These are phyloP conservation scores for Rhabdornis inornatus DNA, from an alignment of 2,113 vertebrate genomes.

Conservation along the genomic window DNA sequence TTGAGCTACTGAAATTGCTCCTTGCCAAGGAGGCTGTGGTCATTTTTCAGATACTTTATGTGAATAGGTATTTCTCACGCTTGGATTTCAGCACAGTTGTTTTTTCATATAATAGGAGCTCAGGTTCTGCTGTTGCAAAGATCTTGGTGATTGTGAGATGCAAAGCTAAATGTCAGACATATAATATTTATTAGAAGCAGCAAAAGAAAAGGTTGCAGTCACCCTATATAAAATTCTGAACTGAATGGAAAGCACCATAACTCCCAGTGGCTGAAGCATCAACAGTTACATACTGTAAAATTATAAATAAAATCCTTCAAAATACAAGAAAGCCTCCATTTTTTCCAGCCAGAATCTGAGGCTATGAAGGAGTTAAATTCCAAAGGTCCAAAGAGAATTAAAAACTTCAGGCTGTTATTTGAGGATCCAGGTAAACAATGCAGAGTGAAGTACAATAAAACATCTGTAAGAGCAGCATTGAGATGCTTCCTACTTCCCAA, in stretches of 20 bases:
- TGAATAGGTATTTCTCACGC: not conserved
- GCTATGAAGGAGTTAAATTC: not conserved
- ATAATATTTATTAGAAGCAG: constrained; percentile 21
- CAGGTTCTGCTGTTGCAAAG: not conserved
- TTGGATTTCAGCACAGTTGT: not conserved
- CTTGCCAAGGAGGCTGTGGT: not conserved
- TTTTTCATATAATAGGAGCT: not conserved
- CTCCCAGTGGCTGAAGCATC: not conserved
- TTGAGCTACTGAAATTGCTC: not conserved
- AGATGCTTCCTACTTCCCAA: not conserved
- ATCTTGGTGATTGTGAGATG: not conserved
- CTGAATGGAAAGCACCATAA: not conserved
- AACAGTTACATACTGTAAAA: not conserved
- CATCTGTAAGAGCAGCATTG: not conserved
- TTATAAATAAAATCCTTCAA: not conserved
- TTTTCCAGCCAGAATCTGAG: not conserved
- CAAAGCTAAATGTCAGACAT: constrained; percentile 23
- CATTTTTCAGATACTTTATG: not conserved
- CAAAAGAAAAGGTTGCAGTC: not conserved
- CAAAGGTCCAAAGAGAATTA: not conserved
- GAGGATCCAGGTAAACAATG: not conserved
- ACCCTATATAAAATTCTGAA: not conserved
- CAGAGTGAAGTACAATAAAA: not conserved
- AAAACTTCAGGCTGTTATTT: not conserved
- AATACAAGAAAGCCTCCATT: not conserved